phyloP scores from a whole-genome alignment of 2,888 invertebrate species.

The Drosophila cyrtoloma region DNA sequence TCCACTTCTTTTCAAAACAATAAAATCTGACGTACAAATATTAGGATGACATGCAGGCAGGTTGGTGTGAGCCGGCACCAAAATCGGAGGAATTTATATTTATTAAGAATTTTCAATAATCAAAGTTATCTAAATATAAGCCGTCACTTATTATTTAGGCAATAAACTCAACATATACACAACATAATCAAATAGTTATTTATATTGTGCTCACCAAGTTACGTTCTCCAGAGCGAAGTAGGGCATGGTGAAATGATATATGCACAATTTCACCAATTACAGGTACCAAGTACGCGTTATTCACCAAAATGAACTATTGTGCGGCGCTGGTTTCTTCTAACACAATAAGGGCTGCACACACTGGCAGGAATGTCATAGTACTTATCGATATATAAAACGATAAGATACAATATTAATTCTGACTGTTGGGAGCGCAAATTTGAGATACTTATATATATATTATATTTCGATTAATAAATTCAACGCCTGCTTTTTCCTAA shows the following conservation, averaged over 20 bases:
- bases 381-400: conserved; percentile 17
- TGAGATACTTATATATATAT: background rate
- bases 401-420: conserved; percentile 1
- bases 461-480: background rate
- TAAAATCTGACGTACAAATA: background rate
- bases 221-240: background rate
- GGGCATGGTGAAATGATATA: background rate
- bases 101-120: background rate
- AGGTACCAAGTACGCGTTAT: conserved; percentile 1
- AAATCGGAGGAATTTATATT: background rate
- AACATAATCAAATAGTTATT: background rate
- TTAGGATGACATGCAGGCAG: conserved; percentile 3
- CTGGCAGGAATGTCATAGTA: background rate
- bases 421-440: conserved; percentile 19
- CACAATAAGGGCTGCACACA: conserved; percentile 15
- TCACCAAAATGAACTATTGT: conserved; percentile 3
- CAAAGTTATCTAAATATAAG: background rate
- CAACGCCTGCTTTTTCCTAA: background rate
- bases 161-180: background rate
- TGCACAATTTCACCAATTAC: background rate
- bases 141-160: background rate
- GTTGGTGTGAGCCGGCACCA: conserved; percentile 11
- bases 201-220: conserved; percentile 10
- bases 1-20: background rate
- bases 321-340: background rate